phyloP scores from a whole-genome alignment of 2,797 vertebrate species.

The Mergus octosetaceus region DNA sequence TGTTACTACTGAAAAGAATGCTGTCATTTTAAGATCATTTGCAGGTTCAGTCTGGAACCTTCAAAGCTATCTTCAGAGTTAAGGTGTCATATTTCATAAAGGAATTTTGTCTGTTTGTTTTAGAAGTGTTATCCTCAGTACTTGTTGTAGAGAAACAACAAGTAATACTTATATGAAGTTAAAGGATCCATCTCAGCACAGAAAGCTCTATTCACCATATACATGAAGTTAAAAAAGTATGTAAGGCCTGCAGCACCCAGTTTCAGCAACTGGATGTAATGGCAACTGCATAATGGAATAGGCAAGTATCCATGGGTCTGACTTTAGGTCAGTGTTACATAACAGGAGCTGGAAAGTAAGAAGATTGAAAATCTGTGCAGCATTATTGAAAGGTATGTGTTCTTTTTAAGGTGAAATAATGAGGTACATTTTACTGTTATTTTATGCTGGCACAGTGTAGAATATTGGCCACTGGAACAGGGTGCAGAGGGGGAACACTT shows the following conservation, averaged over 20 bases:
- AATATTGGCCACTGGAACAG: background rate
- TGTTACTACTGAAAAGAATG: background rate
- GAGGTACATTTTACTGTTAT: background rate
- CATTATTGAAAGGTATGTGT: background rate
- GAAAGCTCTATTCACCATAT: background rate
- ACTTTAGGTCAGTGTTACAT: background rate
- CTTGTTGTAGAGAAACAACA: background rate
- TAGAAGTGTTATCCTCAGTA: background rate
- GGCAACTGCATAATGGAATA: background rate
- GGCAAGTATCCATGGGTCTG: rapidly evolving
- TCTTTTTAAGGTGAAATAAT: background rate
- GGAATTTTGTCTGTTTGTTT: background rate
- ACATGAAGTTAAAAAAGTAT: background rate
- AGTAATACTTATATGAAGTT: background rate
- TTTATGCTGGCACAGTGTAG: background rate
- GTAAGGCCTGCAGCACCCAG: rapidly evolving
- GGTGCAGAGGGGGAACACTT: background rate
- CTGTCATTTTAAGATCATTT: background rate
- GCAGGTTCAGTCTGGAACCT: background rate
- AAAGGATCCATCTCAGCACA: background rate
- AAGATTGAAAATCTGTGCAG: background rate
- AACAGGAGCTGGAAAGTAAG: background rate
- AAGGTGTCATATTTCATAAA: background rate
- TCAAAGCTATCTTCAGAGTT: background rate
- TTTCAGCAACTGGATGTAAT: background rate